Conservation (phyloP, 2,797 vertebrate genomes). For the Serranus cabrilla region DNA sequence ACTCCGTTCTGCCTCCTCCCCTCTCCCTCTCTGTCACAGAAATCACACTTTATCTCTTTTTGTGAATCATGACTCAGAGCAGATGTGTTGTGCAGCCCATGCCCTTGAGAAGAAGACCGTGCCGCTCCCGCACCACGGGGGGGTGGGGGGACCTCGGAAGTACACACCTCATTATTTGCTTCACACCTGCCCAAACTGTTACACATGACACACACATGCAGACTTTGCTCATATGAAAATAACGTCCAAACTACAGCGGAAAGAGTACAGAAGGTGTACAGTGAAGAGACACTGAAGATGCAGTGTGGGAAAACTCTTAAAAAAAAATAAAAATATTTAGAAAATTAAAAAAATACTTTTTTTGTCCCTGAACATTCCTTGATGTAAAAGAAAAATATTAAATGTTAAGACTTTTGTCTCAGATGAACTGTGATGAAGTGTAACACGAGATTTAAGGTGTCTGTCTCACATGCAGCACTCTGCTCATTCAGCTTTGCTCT, state of each 20-base stretch:
- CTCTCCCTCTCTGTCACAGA: constrained; percentile 52
- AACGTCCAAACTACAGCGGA: not conserved
- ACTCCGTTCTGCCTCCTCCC: constrained; percentile 37
- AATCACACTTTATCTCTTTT: constrained; percentile 73
- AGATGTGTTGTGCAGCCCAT: constrained; percentile 55
- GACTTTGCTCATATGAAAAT: constrained; percentile 46
- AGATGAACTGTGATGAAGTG: constrained; percentile 59
- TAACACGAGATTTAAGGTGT: constrained; percentile 55
- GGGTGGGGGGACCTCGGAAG: constrained; percentile 27
- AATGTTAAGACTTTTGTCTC: constrained; percentile 68
- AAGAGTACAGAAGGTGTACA: constrained; percentile 65
- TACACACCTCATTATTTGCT: constrained; percentile 58
- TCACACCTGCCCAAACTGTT: constrained; percentile 56
- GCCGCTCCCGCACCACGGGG: constrained; percentile 9
- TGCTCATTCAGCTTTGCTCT: constrained; percentile 49
- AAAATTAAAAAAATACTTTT: constrained; percentile 21
- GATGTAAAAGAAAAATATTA: constrained; percentile 73
- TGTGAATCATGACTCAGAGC: constrained; percentile 74
- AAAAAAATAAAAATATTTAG: constrained; percentile 18
- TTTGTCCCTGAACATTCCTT: constrained; percentile 75
- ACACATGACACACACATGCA: constrained; percentile 40
- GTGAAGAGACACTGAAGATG: constrained; percentile 61
- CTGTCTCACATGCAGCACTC: constrained; percentile 42
- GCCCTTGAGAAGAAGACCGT: constrained; percentile 29
- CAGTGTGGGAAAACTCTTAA: constrained; percentile 39